A percentile compares a stretch with the other conserved stretches of the same genome.
phyloP scores from a whole-genome alignment of 1,140 invertebrate species.

The Galleria mellonella region DNA sequence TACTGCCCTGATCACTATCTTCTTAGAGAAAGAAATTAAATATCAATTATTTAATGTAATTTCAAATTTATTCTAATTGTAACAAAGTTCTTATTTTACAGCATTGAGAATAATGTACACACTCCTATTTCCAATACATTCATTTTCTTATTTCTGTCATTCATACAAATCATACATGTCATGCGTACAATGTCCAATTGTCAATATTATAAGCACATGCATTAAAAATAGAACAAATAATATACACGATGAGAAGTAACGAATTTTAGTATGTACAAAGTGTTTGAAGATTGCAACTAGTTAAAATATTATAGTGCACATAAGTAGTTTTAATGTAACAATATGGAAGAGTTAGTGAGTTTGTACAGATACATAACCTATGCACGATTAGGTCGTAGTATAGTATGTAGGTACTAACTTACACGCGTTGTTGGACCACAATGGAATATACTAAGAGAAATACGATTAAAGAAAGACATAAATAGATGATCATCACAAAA shows the following conservation, averaged over 20 bases:
- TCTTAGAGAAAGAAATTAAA: no score
- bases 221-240: background rate
- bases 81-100: slow-evolving; percentile 13
- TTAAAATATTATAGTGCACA: slow-evolving; percentile 26
- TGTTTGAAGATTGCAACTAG: slow-evolving; percentile 11
- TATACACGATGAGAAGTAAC: background rate
- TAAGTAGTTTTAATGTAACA: slow-evolving; percentile 20
- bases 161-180: slow-evolving; percentile 21
- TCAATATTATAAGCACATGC: slow-evolving; percentile 16
- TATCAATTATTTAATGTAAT: no score
- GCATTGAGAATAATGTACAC: slow-evolving; percentile 12
- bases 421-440: background rate
- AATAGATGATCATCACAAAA: background rate
- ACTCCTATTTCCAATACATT: slow-evolving; percentile 27
- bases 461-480: background rate
- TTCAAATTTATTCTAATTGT: background rate
- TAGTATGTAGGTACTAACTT: slow-evolving; percentile 1
- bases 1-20: no score
- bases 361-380: slow-evolving; percentile 11
- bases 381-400: slow-evolving; percentile 20
- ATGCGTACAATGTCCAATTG: slow-evolving; percentile 15
- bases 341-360: slow-evolving; percentile 1
- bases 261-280: slow-evolving; percentile 2
- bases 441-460: no score
- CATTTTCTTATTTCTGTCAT: slow-evolving; percentile 18